Conservation (phyloP, 2,888 invertebrate species). For the Silvanus unidentatus region DNA sequence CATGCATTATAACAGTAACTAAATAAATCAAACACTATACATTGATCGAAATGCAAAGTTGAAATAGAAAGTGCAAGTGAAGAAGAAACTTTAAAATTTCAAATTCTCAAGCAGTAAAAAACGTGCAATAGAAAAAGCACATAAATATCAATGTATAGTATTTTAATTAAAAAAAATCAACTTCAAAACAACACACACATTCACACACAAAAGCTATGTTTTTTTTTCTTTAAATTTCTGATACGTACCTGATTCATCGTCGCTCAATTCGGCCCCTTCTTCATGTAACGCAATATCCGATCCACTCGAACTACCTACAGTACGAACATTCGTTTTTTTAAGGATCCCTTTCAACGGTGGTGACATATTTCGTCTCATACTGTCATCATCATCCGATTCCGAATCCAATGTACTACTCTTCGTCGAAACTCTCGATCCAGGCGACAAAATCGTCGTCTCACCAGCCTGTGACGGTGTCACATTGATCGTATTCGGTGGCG, state of each 20-base stretch:
- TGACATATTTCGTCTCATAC: slow-evolving; percentile 33
- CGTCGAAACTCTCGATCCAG: slow-evolving; percentile 35
- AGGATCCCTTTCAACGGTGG: slow-evolving; percentile 42
- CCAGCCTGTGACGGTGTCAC: slow-evolving; percentile 20
- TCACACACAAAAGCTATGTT: neutral
- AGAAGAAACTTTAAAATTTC: too few species aligned
- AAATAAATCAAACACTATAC: too few species aligned
- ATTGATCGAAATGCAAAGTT: too few species aligned
- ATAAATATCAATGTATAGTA: too few species aligned
- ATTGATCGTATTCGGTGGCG: slow-evolving; percentile 30
- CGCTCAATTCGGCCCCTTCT: slow-evolving; percentile 56
- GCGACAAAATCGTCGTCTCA: slow-evolving; percentile 34
- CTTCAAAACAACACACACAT: too few species aligned
- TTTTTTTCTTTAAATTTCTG: neutral
- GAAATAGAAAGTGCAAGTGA: too few species aligned
- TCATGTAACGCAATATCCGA: slow-evolving; percentile 61
- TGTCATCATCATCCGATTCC: slow-evolving; percentile 45
- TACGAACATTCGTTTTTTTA: slow-evolving; percentile 43
- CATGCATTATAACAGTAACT: too few species aligned
- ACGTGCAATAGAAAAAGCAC: too few species aligned
- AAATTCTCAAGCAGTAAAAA: too few species aligned
- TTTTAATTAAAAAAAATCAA: too few species aligned
- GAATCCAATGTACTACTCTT: slow-evolving; percentile 42
- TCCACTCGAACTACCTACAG: slow-evolving; percentile 58
- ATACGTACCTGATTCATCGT: slow-evolving; percentile 58